Evolutionary conservation across 2,113 vertebrate genomes (phyloP), one percentile per base, ranked within the genome.

Genomic region (Phalacrocorax pelagicus): DNA sequence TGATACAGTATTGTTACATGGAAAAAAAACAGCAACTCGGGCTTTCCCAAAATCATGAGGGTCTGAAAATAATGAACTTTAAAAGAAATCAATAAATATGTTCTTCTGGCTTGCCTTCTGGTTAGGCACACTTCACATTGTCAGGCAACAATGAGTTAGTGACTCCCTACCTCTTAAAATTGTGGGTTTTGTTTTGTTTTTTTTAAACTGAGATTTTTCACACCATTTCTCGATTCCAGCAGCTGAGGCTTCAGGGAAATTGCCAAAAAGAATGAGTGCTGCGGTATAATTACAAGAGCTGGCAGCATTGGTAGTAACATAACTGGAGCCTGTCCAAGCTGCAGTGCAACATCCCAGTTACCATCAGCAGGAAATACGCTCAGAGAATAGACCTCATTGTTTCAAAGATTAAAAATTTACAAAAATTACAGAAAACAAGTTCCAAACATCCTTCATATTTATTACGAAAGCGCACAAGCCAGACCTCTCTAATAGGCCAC

Each of bases 381-480:
- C 57, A 20, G 36, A 88, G 62, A 91, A 79, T 46, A 42, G 12
- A 10, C 2, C 70, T 46, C 75, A 81, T 94, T 90, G 95, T 93
- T 83, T 23, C 49, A 40, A 46, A 69, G 61, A 87, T 58, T 46
- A 32, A 94, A 94, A 79, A 96, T 79, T 72, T 47, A 75, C 62
- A 78, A 57, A 97, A 96, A 81, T 46, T 77, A 63, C 74, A 92
- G 57, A 29, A 69, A 95, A 79, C 94, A 47, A 93, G 75, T 88
- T 88, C 55, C 93, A 92, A 95, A 75, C 73, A 51, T 36, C 79
- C 83, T 72, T 83, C 62, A 2, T 49, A 20, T 42, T 91, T 15
- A 38, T 82, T 32, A 21, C 9, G 2, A 23, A 71, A 65, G 16
- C 36, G 12, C 8, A 26, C 44, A 32, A 46, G 93, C 51, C 93